Evolutionary conservation across 2,113 vertebrate species (phyloP).

Genomic region (Hystrix brachyura): DNA sequence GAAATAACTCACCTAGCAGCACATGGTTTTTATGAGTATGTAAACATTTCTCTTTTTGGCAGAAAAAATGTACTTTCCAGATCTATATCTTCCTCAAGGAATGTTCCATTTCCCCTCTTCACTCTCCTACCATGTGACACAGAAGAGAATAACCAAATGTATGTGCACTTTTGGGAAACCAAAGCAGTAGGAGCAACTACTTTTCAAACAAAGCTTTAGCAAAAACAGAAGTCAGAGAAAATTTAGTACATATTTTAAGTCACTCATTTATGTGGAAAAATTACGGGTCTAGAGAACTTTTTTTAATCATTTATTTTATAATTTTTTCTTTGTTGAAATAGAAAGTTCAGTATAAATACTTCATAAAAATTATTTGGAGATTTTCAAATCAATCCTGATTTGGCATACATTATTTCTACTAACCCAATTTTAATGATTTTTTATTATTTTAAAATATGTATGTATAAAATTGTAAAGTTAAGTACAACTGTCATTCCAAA

Average conservation of each 20-base stretch:
- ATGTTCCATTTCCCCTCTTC: constrained; percentile 57
- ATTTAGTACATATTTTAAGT: constrained; percentile 40
- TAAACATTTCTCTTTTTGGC: constrained; percentile 38
- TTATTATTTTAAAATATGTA: constrained; percentile 11
- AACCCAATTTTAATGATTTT: constrained; percentile 16
- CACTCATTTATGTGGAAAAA: constrained; percentile 40
- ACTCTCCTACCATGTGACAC: not conserved
- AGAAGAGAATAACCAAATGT: constrained; percentile 36
- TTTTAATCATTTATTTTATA: not conserved
- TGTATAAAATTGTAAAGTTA: not conserved
- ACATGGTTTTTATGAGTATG: constrained; percentile 61
- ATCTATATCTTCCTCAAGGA: constrained; percentile 40
- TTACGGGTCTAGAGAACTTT: not conserved
- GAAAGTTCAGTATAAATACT: constrained; percentile 1
- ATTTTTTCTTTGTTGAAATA: constrained; percentile 22
- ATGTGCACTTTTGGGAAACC: not conserved
- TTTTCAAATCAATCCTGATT: not conserved
- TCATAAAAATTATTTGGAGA: constrained; percentile 38
- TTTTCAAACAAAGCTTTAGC: constrained; percentile 76
- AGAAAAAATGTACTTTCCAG: constrained; percentile 52
- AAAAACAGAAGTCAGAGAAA: constrained; percentile 66
- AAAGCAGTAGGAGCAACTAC: constrained; percentile 52
- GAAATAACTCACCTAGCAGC: constrained; percentile 8
- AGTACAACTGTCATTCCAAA: not conserved
- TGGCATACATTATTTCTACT: constrained; percentile 1